Percentiles rank a stretch among this genome's conserved stretches.
Conservation (phyloP, 2,888 invertebrate species). For the Lithodes maja region DNA sequence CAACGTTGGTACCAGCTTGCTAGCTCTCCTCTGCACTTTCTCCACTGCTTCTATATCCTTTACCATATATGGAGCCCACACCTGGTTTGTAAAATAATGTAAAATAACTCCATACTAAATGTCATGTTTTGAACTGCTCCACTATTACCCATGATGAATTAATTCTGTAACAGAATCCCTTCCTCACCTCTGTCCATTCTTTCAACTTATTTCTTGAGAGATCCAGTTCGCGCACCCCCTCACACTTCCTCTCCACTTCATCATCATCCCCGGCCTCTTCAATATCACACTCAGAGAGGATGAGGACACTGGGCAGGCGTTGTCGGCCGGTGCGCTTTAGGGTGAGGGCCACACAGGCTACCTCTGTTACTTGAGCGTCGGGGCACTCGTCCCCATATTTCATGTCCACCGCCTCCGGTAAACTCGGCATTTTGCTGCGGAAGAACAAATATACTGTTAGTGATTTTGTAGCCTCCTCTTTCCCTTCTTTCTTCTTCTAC, state of each 20-base stretch:
- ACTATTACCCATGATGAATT: not conserved
- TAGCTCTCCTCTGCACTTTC: no score
- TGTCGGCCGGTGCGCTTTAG: slow-evolving; percentile 70
- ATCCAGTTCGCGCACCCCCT: slow-evolving; percentile 94
- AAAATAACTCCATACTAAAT: no score
- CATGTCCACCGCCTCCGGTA: slow-evolving; percentile 90
- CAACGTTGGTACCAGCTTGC: no score
- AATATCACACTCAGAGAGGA: slow-evolving; percentile 93
- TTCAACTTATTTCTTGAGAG: slow-evolving; percentile 93
- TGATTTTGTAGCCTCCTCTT: not conserved
- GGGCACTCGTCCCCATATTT: slow-evolving; percentile 82
- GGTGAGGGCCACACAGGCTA: slow-evolving; percentile 67
- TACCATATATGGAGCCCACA: no score
- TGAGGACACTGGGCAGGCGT: slow-evolving; percentile 77
- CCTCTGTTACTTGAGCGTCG: slow-evolving; percentile 66
- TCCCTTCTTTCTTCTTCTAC: no score
- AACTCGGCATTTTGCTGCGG: slow-evolving; percentile 83
- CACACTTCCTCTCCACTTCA: slow-evolving; percentile 78
- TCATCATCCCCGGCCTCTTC: slow-evolving; percentile 88
- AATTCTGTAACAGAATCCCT: not conserved
- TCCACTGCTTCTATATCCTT: no score
- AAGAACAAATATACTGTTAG: not conserved
- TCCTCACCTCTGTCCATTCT: slow-evolving; percentile 87
- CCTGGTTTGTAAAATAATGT: no score
- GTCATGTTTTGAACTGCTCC: no score